Base-by-base conservation (phyloP, 2,888 invertebrate species). In the Dromius quadrimaculatus region DNA sequence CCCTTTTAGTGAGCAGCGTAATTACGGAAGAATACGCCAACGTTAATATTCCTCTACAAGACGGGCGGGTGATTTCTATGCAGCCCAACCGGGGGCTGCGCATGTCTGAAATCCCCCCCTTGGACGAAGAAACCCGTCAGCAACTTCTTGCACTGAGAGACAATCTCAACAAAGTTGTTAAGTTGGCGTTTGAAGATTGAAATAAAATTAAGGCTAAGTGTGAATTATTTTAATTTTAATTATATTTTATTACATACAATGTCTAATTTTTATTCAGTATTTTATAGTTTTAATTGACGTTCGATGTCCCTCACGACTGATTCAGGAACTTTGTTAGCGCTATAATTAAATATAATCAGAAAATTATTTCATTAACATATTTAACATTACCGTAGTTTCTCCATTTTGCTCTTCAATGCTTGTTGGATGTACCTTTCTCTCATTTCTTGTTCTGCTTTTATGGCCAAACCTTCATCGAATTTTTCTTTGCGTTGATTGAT, bases 391-490 rank as follows among this genome's bases (percentile, higher is more conserved):
- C 85, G 84, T 85, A 92, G 86, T 50, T 85, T 84, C 0, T 84
- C 78, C 71, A 90, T 85, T 83, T 91, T 87, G 17, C 83, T 82
- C 70, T 80, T 80, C 75, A 86, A 83, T 8, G 85, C 83, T 13
- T 84, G 82, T n/a, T 83, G 81, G 28, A 87, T 79, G 71, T 81
- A 80, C 75, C 79, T 81, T 77, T 84, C 85, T 66, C 88, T 86
- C 63, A 86, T 83, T 17, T 88, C 88, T 23, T 84, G 84, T 76
- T 90, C 88, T 76, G 88, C 82, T 71, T 88, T 84, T 65, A 89
- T 82, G 0, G 88, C 88, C 19, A 87, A 82, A 0, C 91, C 91
- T 77, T 91, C 90, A 75, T 89, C 88, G 77, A 88, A 89, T 59
- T 87, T 85, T 78, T 85, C 85, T 77, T 88, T 88, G 1, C 89